phyloP scores from a whole-genome alignment of 2,888 invertebrate genomes.

The Andrena fulva region DNA sequence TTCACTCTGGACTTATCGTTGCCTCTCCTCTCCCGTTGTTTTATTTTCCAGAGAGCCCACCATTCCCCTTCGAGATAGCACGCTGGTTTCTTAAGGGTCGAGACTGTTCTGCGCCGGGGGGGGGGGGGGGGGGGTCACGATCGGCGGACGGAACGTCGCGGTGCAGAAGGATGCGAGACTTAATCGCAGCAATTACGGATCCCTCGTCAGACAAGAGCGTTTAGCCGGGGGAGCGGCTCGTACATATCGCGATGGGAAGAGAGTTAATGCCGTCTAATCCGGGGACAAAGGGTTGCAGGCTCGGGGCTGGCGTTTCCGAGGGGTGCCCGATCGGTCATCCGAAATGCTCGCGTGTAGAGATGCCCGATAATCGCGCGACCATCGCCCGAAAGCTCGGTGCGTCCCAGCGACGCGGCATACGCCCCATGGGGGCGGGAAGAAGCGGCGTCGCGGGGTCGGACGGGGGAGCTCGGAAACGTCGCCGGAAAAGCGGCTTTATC shows the following conservation, averaged over 20 bases:
- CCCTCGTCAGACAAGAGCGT: conserved; percentile 55
- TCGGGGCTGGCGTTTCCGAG: conserved; percentile 36
- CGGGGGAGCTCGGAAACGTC: conserved; percentile 46
- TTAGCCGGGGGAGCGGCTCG: conserved; percentile 40
- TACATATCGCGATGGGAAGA: conserved; percentile 52
- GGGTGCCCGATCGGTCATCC: conserved; percentile 61
- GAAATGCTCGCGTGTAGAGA: conserved; percentile 60
- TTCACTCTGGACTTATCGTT: not conserved
- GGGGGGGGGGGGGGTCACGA: conserved; percentile 11
- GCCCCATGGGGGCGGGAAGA: not conserved
- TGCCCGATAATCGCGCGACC: conserved; percentile 57
- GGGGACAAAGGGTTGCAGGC: conserved; percentile 46
- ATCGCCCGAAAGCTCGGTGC: conserved; percentile 45
- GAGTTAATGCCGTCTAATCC: conserved; percentile 60
- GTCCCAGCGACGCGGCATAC: not conserved
- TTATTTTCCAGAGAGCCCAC: not conserved
- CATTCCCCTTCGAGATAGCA: not conserved
- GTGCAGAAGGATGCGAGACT: conserved; percentile 12
- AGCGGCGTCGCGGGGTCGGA: not conserved
- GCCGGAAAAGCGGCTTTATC: conserved; percentile 59
- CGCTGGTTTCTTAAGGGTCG: not conserved
- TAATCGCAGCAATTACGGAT: conserved; percentile 53
- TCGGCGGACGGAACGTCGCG: conserved; percentile 20
- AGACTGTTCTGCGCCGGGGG: not conserved
- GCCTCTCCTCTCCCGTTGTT: not conserved